These are phyloP conservation scores for Synergus japonicus DNA, from an alignment of 2,888 invertebrate species.

Conservation along the genomic window DNA sequence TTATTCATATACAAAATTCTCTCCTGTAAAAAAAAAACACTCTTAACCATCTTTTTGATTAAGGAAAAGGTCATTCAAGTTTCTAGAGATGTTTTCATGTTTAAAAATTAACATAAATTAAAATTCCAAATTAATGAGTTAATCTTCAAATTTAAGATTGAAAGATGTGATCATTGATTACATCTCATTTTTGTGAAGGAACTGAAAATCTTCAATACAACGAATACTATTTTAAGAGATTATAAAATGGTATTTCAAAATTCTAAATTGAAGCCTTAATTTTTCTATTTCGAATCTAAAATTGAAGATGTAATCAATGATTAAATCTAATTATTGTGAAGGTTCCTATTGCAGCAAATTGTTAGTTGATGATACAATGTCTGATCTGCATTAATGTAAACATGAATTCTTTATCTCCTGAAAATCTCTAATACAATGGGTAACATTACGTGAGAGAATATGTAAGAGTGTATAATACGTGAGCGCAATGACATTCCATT, in stretches of 20 bases:
- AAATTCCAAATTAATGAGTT: too few relatives aligned
- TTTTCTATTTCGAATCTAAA: not conserved
- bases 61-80: too few relatives aligned
- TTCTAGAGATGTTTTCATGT: too few relatives aligned
- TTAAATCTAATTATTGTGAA: not conserved
- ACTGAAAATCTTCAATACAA: not conserved
- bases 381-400: constrained; percentile 17
- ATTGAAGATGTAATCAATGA: not conserved
- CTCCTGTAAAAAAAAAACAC: not conserved
- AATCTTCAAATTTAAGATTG: not conserved
- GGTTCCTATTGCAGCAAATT: not conserved
- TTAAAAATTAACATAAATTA: too few relatives aligned
- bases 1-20: not conserved
- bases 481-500: constrained; percentile 43
- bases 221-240: not conserved
- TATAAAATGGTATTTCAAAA: not conserved
- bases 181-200: not conserved
- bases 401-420: constrained; percentile 7
- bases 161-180: not conserved
- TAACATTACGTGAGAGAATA: constrained; percentile 4
- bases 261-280: not conserved
- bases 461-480: constrained; percentile 1
- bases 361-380: not conserved
- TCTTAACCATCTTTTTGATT: not conserved
- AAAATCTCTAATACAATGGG: not conserved